These are phyloP conservation scores for Drosophila paranaensis DNA, from an alignment of 2,888 invertebrate species.

Conservation along the genomic window DNA sequence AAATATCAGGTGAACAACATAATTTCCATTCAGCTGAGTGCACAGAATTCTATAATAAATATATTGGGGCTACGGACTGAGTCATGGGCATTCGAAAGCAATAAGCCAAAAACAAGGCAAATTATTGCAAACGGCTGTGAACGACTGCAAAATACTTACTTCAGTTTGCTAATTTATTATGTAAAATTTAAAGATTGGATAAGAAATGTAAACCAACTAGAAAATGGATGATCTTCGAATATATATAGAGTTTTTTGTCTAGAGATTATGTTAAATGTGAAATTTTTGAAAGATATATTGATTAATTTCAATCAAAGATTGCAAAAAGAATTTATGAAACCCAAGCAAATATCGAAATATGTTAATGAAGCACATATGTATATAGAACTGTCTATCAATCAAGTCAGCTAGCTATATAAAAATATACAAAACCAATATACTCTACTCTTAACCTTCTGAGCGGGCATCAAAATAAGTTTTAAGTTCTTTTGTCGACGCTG, in stretches of 20 bases:
- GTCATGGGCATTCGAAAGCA: slow-evolving; percentile 17
- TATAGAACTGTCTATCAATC: not conserved
- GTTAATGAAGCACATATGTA: not conserved
- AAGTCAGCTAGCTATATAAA: not conserved
- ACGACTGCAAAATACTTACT: not conserved
- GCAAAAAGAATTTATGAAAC: not conserved
- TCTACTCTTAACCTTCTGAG: not conserved
- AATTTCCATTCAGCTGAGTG: slow-evolving; percentile 18
- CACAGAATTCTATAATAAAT: slow-evolving; percentile 4
- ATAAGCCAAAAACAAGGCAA: not conserved
- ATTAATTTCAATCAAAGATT: not conserved
- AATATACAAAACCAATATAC: not conserved
- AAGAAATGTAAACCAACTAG: too few relatives aligned
- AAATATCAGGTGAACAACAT: slow-evolving; percentile 8
- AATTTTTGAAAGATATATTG: not conserved
- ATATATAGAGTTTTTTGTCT: too few relatives aligned
- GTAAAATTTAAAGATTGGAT: too few relatives aligned
- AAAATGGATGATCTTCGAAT: too few relatives aligned
- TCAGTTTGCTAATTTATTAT: too few relatives aligned
- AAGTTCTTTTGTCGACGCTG: not conserved
- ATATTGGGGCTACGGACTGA: slow-evolving; percentile 23
- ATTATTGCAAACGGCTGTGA: not conserved
- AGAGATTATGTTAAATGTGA: too few relatives aligned
- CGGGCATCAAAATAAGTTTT: slow-evolving; percentile 6
- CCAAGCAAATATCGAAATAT: not conserved